A percentile compares a stretch with the other conserved stretches of the same genome.
Conservation (phyloP, 2,797 vertebrate genomes). For the Neopelma chrysocephalum region DNA sequence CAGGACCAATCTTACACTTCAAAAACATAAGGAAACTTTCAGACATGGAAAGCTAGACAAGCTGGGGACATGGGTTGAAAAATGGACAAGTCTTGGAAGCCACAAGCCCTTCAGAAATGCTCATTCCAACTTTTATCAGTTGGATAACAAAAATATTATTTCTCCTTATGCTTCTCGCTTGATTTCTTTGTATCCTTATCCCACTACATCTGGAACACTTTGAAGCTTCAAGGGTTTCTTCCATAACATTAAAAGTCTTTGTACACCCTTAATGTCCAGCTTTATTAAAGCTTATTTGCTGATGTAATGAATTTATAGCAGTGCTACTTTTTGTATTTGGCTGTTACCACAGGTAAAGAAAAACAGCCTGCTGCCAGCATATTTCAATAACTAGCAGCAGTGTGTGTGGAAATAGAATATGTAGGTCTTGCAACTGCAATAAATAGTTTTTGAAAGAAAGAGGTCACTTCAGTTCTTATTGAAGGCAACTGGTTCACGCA, state of each 20-base stretch:
- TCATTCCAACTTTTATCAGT: neutral
- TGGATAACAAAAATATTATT: neutral
- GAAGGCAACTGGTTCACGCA: slow-evolving; percentile 41
- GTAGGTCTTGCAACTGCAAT: slow-evolving; percentile 65
- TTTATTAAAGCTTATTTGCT: neutral
- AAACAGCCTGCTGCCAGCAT: slow-evolving; percentile 20
- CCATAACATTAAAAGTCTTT: neutral
- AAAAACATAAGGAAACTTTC: neutral
- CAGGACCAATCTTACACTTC: neutral
- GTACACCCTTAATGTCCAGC: neutral
- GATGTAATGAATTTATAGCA: neutral
- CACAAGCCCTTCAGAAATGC: neutral
- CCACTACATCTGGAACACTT: neutral
- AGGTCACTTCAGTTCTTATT: slow-evolving; percentile 65
- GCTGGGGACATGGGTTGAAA: neutral
- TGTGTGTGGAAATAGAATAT: slow-evolving; percentile 63
- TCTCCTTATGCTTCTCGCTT: neutral
- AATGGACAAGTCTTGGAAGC: neutral
- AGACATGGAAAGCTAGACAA: neutral
- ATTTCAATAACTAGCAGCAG: slow-evolving; percentile 56
- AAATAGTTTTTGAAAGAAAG: slow-evolving; percentile 76
- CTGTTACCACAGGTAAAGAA: slow-evolving; percentile 50
- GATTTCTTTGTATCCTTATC: neutral
- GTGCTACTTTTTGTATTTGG: neutral
- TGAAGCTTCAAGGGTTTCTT: neutral